Conservation (phyloP, 2,888 invertebrate species). For the Pheosia tremula region DNA sequence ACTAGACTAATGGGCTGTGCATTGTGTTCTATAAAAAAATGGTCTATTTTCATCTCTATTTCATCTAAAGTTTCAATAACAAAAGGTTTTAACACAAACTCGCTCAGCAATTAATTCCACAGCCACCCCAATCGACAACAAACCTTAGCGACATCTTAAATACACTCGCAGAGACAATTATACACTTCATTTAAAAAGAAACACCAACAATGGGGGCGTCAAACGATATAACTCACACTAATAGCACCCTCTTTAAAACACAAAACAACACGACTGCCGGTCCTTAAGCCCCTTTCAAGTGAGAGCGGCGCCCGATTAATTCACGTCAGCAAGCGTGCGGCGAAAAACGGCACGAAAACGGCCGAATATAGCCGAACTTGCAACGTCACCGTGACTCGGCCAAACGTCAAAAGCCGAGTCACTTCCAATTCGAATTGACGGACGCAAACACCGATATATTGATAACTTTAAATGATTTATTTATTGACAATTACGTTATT, state of each 20-base stretch:
- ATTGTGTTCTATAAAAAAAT: not conserved
- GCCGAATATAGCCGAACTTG: constrained; percentile 37
- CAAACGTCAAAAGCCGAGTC: constrained; percentile 60
- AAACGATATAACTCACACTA: constrained; percentile 64
- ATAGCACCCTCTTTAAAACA: constrained; percentile 59
- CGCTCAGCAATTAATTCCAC: not conserved
- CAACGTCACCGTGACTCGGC: constrained; percentile 63
- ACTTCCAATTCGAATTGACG: constrained; percentile 57
- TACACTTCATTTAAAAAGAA: constrained; percentile 45
- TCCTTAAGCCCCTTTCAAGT: constrained; percentile 48
- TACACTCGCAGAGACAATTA: constrained; percentile 42
- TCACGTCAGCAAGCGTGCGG: constrained; percentile 50
- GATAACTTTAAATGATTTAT: constrained; percentile 54
- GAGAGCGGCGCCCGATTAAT: constrained; percentile 67
- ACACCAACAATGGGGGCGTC: constrained; percentile 47
- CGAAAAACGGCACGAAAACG: constrained; percentile 33
- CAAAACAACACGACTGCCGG: constrained; percentile 61
- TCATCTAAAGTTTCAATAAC: not conserved
- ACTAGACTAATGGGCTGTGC: too few relatives aligned
- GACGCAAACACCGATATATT: constrained; percentile 66
- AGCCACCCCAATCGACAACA: constrained; percentile 25
- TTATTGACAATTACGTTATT: constrained; percentile 20
- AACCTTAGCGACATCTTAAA: constrained; percentile 31
- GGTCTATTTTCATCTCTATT: not conserved
- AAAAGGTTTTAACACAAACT: not conserved